Evolutionary conservation across 2,797 vertebrate genomes (phyloP).

Genomic region (Coilia nasus): DNA sequence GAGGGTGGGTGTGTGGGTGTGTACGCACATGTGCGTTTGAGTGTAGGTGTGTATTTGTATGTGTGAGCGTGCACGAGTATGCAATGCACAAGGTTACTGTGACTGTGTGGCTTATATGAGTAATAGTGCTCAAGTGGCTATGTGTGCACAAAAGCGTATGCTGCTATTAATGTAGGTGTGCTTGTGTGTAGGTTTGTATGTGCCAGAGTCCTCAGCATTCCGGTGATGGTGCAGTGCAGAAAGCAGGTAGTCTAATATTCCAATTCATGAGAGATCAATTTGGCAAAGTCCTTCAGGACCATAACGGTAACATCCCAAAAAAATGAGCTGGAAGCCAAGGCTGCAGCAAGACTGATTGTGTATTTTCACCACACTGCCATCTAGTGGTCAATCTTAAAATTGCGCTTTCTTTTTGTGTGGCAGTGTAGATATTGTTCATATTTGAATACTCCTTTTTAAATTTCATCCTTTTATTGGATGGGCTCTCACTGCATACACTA

Average conservation of each 20-base stretch:
- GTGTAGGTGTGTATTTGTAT: background rate
- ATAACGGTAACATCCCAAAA: conserved; percentile 30
- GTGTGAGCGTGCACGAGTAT: conserved; percentile 40
- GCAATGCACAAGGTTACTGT: background rate
- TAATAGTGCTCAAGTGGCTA: conserved; percentile 49
- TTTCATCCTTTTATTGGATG: background rate
- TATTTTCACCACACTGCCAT: conserved; percentile 57
- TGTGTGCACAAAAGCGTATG: conserved; percentile 50
- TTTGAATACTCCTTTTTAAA: background rate
- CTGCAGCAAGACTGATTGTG: conserved; percentile 25
- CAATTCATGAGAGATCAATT: conserved; percentile 28
- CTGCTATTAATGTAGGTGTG: background rate
- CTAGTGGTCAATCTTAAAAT: conserved; percentile 47
- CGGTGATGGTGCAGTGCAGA: conserved; percentile 15
- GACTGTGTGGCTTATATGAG: conserved; percentile 8
- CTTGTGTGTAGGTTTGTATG: background rate
- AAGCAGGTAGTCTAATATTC: conserved; percentile 20
- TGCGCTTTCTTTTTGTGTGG: background rate
- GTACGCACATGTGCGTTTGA: background rate
- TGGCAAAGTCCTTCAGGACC: conserved; percentile 36
- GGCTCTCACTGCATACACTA: background rate
- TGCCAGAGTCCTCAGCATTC: background rate
- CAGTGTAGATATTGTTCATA: background rate
- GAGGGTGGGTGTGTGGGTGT: background rate
- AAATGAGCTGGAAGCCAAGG: conserved; percentile 26